A percentile compares a stretch with the other conserved stretches of the same genome.
Evolutionary conservation across 2,113 vertebrate species (phyloP).

Genomic region (Salvelinus sp.): DNA sequence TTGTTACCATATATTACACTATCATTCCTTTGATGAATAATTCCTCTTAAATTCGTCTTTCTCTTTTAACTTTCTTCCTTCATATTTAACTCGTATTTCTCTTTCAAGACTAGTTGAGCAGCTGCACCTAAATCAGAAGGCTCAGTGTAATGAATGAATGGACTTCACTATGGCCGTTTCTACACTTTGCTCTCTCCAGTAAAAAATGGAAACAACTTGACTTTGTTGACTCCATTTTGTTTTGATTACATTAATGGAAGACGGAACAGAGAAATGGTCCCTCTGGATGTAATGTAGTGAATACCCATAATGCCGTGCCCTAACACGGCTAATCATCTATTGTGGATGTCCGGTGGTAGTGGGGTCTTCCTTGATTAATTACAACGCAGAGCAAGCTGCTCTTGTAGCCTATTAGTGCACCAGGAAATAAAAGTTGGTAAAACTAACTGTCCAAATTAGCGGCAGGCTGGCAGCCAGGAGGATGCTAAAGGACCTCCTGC

Average conservation of each 20-base stretch:
- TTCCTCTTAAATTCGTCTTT: constrained; percentile 52
- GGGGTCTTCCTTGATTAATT: constrained; percentile 63
- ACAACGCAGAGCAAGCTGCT: constrained; percentile 52
- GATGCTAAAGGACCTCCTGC: constrained; percentile 26
- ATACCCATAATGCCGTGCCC: constrained; percentile 43
- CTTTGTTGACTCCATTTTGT: constrained; percentile 31
- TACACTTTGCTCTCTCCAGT: constrained; percentile 19
- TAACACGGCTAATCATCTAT: constrained; percentile 64
- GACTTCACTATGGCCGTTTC: constrained; percentile 6
- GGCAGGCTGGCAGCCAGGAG: constrained; percentile 38
- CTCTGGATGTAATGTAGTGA: constrained; percentile 49
- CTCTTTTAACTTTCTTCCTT: constrained; percentile 54
- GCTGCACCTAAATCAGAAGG: constrained; percentile 42
- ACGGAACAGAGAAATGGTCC: constrained; percentile 38
- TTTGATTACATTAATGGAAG: constrained; percentile 43
- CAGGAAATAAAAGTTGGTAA: constrained; percentile 49
- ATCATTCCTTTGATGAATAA: constrained; percentile 61
- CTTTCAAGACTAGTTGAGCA: constrained; percentile 50
- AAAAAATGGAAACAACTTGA: constrained; percentile 22
- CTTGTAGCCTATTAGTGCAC: constrained; percentile 55
- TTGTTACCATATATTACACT: constrained; percentile 51
- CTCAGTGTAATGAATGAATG: constrained; percentile 33
- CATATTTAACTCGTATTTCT: constrained; percentile 38
- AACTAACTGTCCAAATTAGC: constrained; percentile 56
- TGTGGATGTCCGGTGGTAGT: constrained; percentile 55